Evolutionary conservation across 2,888 invertebrate genomes (phyloP).

Genomic region (Idaea biselata): DNA sequence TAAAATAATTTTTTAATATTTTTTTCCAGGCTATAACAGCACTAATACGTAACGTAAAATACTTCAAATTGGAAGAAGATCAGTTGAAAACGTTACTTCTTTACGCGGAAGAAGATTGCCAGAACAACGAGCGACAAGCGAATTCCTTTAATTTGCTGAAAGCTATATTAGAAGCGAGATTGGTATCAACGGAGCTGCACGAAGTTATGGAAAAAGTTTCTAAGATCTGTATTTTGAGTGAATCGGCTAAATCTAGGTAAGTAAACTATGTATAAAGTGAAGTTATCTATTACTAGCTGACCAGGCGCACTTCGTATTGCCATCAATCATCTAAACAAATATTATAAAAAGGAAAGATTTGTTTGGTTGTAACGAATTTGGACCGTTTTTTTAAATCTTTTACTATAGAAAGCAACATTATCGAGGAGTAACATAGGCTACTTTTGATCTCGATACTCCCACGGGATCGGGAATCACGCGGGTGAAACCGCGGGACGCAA

Average conservation of each 20-base stretch:
- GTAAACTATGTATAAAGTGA: conserved; percentile 8
- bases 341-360: no score
- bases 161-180: conserved; percentile 89
- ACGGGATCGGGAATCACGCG: no score
- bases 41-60: conserved; percentile 88
- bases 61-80: conserved; percentile 84
- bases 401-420: no score
- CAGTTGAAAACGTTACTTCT: conserved; percentile 91
- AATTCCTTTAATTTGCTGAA: conserved; percentile 93
- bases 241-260: conserved; percentile 79
- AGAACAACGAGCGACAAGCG: conserved; percentile 90
- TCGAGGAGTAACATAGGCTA: no score
- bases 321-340: no score
- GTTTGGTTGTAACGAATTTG: no score
- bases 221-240: conserved; percentile 88
- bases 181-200: conserved; percentile 86
- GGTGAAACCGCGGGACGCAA: no score
- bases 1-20: neutral
- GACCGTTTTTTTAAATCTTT: no score
- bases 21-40: conserved; percentile 86
- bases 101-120: conserved; percentile 94
- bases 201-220: conserved; percentile 91
- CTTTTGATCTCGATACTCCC: no score
- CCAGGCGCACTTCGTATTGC: no score
- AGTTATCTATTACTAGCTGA: neutral